A percentile compares a stretch with the other conserved stretches of the same genome.
These are phyloP conservation scores for Leptocoma aspasia DNA, from an alignment of 2,113 vertebrate species.

Conservation along the genomic window DNA sequence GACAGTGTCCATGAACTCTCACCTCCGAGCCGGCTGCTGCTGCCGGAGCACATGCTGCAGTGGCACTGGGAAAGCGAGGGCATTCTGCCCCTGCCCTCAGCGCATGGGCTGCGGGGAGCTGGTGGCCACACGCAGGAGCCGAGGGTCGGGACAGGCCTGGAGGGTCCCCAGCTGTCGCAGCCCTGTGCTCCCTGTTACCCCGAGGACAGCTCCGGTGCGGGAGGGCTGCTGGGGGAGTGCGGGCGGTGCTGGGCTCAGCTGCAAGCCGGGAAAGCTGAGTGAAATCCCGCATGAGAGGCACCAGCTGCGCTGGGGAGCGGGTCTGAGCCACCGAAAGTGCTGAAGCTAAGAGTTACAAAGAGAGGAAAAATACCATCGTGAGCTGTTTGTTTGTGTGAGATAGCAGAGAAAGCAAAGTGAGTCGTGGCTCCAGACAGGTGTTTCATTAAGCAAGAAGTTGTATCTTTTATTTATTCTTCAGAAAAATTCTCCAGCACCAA, in stretches of 20 bases:
- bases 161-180: too few relatives aligned
- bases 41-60: rapidly evolving
- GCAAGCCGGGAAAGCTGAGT: background rate
- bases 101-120: background rate
- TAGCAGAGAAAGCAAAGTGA: background rate
- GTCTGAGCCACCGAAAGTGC: background rate
- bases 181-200: background rate
- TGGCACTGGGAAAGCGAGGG: rapidly evolving
- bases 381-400: background rate
- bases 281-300: background rate
- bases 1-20: background rate
- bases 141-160: background rate
- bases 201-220: too few relatives aligned
- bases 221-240: background rate
- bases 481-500: background rate
- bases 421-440: background rate
- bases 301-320: rapidly evolving
- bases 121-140: rapidly evolving
- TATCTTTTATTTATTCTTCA: background rate
- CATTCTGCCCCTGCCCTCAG: background rate
- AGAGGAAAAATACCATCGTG: background rate
- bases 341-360: background rate
- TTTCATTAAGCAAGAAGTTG: background rate
- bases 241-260: background rate
- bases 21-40: rapidly evolving